Base-by-base conservation (phyloP, 2,888 invertebrate species). In the Euzophera pinguis region DNA sequence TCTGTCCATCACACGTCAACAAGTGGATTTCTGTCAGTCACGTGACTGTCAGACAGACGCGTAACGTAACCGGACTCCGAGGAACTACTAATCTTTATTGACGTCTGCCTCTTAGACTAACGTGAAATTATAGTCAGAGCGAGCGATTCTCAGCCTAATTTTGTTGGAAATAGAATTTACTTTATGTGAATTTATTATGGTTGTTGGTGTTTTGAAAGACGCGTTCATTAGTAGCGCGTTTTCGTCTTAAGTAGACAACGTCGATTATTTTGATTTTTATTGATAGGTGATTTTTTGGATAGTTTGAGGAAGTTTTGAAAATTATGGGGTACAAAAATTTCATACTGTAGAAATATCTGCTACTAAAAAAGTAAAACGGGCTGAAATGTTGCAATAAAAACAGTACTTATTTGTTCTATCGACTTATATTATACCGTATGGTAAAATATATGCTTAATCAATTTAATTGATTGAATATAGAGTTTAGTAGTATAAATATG, bases 1-100 rank as follows among this genome's bases (percentile, higher is more conserved):
- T 38, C 52, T 63, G 80, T 80, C 81, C 75, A 73, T 81, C 80
- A 77, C 63, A 62, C 71, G 78, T 81, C 81, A 78, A 52, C 73
- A 60, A 38, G 62, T 67, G 73, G 73, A 75, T 75, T 70, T 75
- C 71, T 69, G 68, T 72, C 75, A 50, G 74, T 70, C 73, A 54
- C 55, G 9, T 16, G 38, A 27, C 34, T 9, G 32, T 32, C 29
- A 10, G 45, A 10, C 32, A 32, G 57, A 57, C 56, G 53, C 63
- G 71, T 66, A 71, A 71, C 72, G 66, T 67, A 65, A 73, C 71
- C 68, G n/a, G n/a, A n/a, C 73, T 69, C 22, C 22, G 64, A 60
- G 71, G 70, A 73, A 72, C 69, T 71, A 71, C 74, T 81, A 81
- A 80, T 80, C 81, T 78, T 77, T 78, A 81, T 81, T 79, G 81